Percentiles rank a stretch among this genome's conserved stretches.
Conservation (phyloP, 2,797 vertebrate genomes). For the Microctenopoma steveboyesi region DNA sequence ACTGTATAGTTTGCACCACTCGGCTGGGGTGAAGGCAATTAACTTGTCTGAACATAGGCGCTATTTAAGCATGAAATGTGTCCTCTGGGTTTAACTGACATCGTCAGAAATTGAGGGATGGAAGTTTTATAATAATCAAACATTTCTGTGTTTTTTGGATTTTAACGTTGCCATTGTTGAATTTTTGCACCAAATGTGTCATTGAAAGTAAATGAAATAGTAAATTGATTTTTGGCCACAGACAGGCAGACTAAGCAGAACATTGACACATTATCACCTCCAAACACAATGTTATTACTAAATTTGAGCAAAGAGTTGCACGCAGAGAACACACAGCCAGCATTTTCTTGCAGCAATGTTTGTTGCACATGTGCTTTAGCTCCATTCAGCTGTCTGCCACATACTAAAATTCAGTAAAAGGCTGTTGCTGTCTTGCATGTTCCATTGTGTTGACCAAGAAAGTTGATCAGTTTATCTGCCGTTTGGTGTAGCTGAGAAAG, state of each 20-base stretch:
- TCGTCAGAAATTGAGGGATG: neutral
- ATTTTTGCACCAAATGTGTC: too few relatives aligned
- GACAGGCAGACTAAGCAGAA: too few relatives aligned
- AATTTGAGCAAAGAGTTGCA: too few relatives aligned
- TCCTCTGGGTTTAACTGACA: neutral
- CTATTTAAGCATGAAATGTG: neutral
- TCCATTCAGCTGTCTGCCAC: neutral
- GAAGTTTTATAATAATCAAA: neutral
- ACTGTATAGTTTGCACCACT: slow-evolving; percentile 1
- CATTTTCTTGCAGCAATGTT: neutral
- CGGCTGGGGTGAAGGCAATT: neutral
- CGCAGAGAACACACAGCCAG: neutral
- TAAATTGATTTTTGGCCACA: too few relatives aligned
- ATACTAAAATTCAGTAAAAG: neutral
- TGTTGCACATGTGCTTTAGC: neutral
- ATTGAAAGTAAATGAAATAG: too few relatives aligned
- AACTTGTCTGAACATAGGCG: neutral
- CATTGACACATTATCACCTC: too few relatives aligned
- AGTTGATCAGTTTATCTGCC: too few relatives aligned
- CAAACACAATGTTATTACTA: too few relatives aligned
- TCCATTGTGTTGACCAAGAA: too few relatives aligned
- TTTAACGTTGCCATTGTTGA: too few relatives aligned
- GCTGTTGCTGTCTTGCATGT: too few relatives aligned
- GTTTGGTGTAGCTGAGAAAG: too few relatives aligned
- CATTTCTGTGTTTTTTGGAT: neutral